Evolutionary conservation across 2,113 vertebrate species (phyloP).

Genomic region (Zapus hudsonius): DNA sequence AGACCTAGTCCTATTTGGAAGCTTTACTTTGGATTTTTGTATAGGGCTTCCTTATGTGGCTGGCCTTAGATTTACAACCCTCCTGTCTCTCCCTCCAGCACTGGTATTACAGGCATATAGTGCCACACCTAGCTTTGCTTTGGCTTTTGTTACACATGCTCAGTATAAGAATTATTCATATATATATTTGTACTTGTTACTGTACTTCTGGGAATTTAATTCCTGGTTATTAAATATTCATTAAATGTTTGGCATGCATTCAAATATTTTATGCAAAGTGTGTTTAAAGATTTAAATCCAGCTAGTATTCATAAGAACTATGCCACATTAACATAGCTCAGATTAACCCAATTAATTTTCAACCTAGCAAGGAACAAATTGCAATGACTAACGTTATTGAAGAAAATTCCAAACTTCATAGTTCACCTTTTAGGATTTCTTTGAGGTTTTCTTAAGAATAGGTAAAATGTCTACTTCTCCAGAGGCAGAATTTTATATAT

Average conservation of each 20-base stretch:
- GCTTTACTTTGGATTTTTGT: conserved; percentile 8
- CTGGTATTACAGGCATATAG: not conserved
- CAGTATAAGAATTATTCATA: not conserved
- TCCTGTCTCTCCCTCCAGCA: not conserved
- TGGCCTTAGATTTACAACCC: not conserved
- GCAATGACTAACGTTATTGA: not conserved
- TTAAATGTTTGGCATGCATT: conserved; percentile 32
- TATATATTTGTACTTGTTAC: not conserved
- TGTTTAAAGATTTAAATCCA: conserved; percentile 38
- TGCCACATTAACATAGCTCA: conserved; percentile 21
- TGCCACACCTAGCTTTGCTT: not conserved
- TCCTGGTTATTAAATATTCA: conserved; percentile 48
- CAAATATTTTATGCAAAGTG: not conserved
- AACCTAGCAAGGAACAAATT: not conserved
- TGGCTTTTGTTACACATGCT: not conserved
- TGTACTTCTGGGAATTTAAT: not conserved
- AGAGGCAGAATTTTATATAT: not conserved
- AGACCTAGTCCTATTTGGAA: not conserved
- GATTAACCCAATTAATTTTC: conserved; percentile 14
- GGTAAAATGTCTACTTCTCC: not conserved
- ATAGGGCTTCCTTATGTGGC: not conserved
- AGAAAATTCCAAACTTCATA: not conserved
- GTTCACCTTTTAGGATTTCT: conserved; percentile 12
- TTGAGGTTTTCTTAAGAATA: conserved; percentile 9
- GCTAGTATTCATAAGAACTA: conserved; percentile 29